Evolutionary conservation across 2,113 vertebrate genomes (phyloP).

Genomic region (Poecilia latipinna): DNA sequence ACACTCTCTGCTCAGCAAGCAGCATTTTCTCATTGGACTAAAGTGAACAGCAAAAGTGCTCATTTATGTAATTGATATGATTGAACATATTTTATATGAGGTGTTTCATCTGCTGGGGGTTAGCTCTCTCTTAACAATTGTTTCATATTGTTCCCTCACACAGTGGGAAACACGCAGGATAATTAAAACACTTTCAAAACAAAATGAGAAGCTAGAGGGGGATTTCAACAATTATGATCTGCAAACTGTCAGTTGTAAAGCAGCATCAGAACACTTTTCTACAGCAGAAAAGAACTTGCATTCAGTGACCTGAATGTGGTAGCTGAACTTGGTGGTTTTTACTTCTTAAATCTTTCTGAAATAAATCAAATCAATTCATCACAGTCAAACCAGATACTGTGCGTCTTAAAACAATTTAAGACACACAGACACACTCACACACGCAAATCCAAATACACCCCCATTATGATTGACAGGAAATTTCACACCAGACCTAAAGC

Average conservation of each 20-base stretch:
- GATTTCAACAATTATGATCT: slow-evolving; percentile 42
- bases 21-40: slow-evolving; percentile 74
- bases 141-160: slow-evolving; percentile 40
- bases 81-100: slow-evolving; percentile 62
- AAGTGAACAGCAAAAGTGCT: slow-evolving; percentile 69
- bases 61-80: slow-evolving; percentile 73
- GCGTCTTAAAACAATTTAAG: too few relatives aligned
- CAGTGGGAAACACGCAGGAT: slow-evolving; percentile 52
- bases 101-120: slow-evolving; percentile 45
- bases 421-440: too few relatives aligned
- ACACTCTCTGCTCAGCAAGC: slow-evolving; percentile 67
- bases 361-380: too few relatives aligned
- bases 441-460: too few relatives aligned
- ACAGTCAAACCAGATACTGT: too few relatives aligned
- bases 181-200: slow-evolving; percentile 62
- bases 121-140: slow-evolving; percentile 28
- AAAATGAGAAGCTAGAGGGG: slow-evolving; percentile 36
- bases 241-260: slow-evolving; percentile 10
- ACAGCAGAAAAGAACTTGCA: neutral
- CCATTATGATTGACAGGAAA: too few relatives aligned
- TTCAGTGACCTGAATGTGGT: too few relatives aligned
- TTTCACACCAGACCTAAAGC: too few relatives aligned
- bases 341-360: too few relatives aligned
- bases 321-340: too few relatives aligned
- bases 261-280: neutral